Percentiles rank a stretch among this genome's conserved stretches.
These are phyloP conservation scores for Chaenocephalus aceratus DNA, from an alignment of 2,113 vertebrate genomes.

Conservation along the genomic window DNA sequence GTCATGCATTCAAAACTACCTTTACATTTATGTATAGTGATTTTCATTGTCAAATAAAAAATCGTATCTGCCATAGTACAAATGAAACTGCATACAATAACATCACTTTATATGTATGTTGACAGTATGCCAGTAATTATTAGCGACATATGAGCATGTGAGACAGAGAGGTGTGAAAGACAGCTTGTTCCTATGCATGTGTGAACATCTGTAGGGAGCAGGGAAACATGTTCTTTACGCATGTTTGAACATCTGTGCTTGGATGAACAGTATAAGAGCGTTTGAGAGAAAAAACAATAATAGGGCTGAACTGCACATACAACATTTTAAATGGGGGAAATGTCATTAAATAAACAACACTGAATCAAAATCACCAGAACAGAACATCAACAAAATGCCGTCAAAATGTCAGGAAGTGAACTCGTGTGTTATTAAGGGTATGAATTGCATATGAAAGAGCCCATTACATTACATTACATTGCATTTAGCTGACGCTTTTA, in stretches of 20 bases:
- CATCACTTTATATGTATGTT: not conserved
- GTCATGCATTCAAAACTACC: not conserved
- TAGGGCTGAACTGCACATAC: not conserved
- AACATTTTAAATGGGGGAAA: not conserved
- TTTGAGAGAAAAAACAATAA: not conserved
- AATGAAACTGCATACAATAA: not conserved
- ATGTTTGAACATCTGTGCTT: constrained; percentile 1
- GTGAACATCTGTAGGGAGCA: not conserved
- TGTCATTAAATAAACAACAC: not conserved
- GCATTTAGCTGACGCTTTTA: too few species aligned
- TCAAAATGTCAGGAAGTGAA: constrained; percentile 19
- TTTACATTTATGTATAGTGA: not conserved
- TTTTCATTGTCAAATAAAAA: not conserved
- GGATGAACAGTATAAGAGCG: not conserved
- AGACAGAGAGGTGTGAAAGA: not conserved
- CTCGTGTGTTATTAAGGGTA: constrained; percentile 18
- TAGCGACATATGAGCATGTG: not conserved
- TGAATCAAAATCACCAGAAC: constrained; percentile 1
- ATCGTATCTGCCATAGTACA: not conserved
- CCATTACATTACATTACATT: not conserved
- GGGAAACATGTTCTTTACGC: not conserved
- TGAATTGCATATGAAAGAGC: constrained; percentile 42
- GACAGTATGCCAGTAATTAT: not conserved
- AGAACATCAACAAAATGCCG: not conserved
- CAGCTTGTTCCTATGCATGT: not conserved